Conservation (phyloP, 2,113 vertebrate genomes). For the Butorides virescens region DNA sequence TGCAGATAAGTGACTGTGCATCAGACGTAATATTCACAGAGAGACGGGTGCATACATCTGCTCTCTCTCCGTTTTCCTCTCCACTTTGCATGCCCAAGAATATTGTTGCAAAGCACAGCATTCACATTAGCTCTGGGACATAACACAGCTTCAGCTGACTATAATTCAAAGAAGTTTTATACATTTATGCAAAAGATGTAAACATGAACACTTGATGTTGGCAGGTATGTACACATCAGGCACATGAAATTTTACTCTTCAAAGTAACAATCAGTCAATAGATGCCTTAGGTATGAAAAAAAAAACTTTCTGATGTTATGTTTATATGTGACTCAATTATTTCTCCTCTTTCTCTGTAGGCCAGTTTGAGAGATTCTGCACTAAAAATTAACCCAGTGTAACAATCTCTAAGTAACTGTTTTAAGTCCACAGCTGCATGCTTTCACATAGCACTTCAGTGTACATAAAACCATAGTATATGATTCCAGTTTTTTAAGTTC, state of each 20-base stretch:
- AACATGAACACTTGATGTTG: background rate
- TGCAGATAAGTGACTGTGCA: background rate
- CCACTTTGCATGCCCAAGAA: background rate
- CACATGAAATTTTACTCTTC: background rate
- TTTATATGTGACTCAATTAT: background rate
- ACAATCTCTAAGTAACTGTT: background rate
- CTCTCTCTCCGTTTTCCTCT: background rate
- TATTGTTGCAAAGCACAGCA: background rate
- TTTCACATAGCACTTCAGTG: background rate
- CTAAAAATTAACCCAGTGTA: background rate
- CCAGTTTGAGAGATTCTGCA: background rate
- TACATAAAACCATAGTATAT: background rate
- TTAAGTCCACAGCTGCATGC: background rate
- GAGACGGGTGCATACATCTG: background rate
- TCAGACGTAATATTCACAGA: background rate
- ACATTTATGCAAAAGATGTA: background rate
- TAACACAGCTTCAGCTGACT: background rate
- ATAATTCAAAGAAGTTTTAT: background rate
- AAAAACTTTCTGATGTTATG: background rate
- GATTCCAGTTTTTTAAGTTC: background rate
- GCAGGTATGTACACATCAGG: background rate
- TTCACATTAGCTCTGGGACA: background rate
- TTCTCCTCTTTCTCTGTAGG: background rate
- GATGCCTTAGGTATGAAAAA: background rate
- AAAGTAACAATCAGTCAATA: background rate